phyloP scores from a whole-genome alignment of 1,140 invertebrate genomes.

The Tyrophagus putrescentiae region DNA sequence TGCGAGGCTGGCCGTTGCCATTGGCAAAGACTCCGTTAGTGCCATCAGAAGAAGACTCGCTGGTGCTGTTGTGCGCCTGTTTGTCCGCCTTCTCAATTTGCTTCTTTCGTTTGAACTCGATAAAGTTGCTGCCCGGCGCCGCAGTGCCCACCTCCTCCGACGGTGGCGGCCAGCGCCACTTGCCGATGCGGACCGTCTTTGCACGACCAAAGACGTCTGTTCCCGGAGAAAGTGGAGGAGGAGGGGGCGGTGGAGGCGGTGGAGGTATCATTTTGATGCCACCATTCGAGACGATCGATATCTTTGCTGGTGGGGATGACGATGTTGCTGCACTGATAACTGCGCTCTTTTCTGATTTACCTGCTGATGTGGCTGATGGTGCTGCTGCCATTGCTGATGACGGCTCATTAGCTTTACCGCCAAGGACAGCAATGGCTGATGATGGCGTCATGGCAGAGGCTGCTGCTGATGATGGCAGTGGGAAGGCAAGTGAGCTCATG shows the following conservation, averaged over 20 bases:
- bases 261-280: slow-evolving; percentile 8
- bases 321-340: not conserved
- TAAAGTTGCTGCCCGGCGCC: slow-evolving; percentile 49
- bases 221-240: slow-evolving; percentile 45
- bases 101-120: slow-evolving; percentile 65
- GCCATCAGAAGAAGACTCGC: not conserved
- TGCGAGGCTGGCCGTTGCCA: not conserved
- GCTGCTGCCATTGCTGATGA: slow-evolving; percentile 20
- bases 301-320: not conserved
- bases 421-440: not conserved
- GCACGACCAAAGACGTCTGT: slow-evolving; percentile 80
- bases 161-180: slow-evolving; percentile 89
- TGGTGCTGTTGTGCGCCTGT: slow-evolving; percentile 11
- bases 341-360: slow-evolving; percentile 22
- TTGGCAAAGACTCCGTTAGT: not conserved
- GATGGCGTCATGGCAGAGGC: slow-evolving; percentile 13
- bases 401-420: not conserved
- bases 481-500: slow-evolving; percentile 26
- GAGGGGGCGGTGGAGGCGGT: slow-evolving; percentile 28
- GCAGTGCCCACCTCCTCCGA: slow-evolving; percentile 46
- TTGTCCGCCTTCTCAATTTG: slow-evolving; percentile 44
- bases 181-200: slow-evolving; percentile 85
- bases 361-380: slow-evolving; percentile 20
- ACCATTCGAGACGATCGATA: slow-evolving; percentile 13
- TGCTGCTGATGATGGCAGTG: slow-evolving; percentile 21